Conservation (phyloP, 2,797 vertebrate genomes). For the Lithobates sylvaticus region DNA sequence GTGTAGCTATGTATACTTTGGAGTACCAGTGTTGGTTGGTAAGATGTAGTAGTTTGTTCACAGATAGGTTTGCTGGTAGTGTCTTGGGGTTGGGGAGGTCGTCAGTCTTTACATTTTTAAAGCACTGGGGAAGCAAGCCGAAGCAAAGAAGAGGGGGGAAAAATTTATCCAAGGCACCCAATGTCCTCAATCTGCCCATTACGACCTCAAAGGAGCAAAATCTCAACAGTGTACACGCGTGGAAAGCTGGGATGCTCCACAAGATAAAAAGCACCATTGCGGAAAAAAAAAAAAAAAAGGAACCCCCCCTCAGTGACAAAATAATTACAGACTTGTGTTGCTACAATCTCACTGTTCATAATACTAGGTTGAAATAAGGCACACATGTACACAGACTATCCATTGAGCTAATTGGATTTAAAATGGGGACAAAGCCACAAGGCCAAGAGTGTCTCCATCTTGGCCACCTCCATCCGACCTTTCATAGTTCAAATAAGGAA, state of each 20-base stretch:
- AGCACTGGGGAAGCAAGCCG: neutral
- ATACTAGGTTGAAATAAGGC: constrained; percentile 88
- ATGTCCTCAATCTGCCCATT: neutral
- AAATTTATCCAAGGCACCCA: constrained; percentile 9
- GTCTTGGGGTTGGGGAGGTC: neutral
- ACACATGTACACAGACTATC: constrained; percentile 89
- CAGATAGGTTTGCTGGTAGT: neutral
- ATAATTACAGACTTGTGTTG: constrained; percentile 54
- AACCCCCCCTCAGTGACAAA: constrained; percentile 42
- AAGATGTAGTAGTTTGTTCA: neutral
- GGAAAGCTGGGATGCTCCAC: constrained; percentile 21
- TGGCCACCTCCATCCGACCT: neutral
- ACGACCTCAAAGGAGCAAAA: neutral
- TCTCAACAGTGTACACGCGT: neutral
- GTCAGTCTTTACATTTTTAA: neutral
- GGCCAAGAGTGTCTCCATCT: constrained; percentile 13
- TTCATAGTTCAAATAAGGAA: neutral
- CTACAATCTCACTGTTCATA: constrained; percentile 59
- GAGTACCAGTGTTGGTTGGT: neutral
- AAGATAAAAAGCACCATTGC: constrained; percentile 34
- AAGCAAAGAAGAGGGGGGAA: neutral
- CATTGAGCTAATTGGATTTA: constrained; percentile 82
- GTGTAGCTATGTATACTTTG: neutral
- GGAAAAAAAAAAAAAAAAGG: neutral
- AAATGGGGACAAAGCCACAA: constrained; percentile 13